These are phyloP conservation scores for Ramphastos sulfuratus DNA, from an alignment of 2,113 vertebrate genomes.

Conservation along the genomic window DNA sequence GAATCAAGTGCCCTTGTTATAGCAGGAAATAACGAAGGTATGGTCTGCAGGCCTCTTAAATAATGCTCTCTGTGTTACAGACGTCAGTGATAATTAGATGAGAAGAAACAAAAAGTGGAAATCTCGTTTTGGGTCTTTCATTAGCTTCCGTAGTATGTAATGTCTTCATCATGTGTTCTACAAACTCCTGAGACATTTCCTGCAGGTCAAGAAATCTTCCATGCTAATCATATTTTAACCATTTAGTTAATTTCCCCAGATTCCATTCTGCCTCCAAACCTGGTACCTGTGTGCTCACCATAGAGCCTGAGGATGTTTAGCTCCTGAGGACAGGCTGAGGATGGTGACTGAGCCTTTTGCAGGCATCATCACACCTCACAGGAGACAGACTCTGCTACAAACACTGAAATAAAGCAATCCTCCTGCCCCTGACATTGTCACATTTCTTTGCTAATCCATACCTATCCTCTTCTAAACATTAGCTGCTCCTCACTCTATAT, in stretches of 20 bases:
- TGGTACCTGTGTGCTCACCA: not conserved
- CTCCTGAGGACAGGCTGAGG: not conserved
- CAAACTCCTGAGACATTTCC: not conserved
- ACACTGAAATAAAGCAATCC: not conserved
- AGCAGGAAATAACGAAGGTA: not conserved
- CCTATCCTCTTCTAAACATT: not conserved
- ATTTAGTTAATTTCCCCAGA: not conserved
- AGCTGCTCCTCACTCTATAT: rapidly evolving
- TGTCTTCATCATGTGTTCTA: not conserved
- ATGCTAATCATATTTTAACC: not conserved
- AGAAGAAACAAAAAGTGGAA: not conserved
- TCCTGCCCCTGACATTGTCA: not conserved
- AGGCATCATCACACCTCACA: not conserved
- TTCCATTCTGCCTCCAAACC: not conserved
- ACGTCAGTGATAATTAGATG: not conserved
- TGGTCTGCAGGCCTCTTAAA: not conserved
- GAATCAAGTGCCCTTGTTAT: not conserved
- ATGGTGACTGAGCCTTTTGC: not conserved
- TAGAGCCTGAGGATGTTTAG: not conserved
- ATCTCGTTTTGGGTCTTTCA: not conserved
- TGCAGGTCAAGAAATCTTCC: not conserved
- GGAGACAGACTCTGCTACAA: not conserved
- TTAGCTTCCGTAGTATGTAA: not conserved
- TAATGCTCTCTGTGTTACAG: not conserved
- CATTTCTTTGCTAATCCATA: not conserved